Conservation (phyloP, 2,113 vertebrate genomes). For the Ibidorhyncha struthersii region DNA sequence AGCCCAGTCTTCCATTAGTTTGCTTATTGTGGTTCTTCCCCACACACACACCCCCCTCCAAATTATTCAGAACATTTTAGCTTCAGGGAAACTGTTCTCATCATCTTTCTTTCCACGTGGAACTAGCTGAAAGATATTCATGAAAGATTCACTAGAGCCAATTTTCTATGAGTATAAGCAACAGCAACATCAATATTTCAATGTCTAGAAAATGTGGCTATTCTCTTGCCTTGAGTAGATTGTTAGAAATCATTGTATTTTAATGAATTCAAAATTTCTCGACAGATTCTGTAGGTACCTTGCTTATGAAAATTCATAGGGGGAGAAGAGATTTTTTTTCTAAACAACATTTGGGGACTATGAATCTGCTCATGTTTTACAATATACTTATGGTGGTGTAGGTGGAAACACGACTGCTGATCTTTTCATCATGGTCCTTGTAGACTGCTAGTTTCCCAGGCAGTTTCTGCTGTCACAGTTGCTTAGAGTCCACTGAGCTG, state of each 20-base stretch:
- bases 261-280: slow-evolving; percentile 56
- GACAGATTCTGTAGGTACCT: neutral
- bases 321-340: neutral
- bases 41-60: neutral
- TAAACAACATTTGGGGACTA: neutral
- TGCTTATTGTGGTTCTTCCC: neutral
- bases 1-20: neutral
- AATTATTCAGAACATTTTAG: slow-evolving; percentile 53
- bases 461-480: slow-evolving; percentile 88
- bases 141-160: slow-evolving; percentile 83
- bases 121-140: slow-evolving; percentile 77
- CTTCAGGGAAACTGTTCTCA: slow-evolving; percentile 31
- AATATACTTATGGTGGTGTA: neutral
- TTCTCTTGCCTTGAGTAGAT: slow-evolving; percentile 42
- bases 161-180: slow-evolving; percentile 81
- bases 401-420: slow-evolving; percentile 37
- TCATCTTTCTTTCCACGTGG: slow-evolving; percentile 47
- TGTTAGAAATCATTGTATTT: slow-evolving; percentile 59
- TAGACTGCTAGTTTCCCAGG: slow-evolving; percentile 72
- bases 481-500: slow-evolving; percentile 84
- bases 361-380: slow-evolving; percentile 4
- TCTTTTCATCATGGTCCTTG: slow-evolving; percentile 70
- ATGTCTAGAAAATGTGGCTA: slow-evolving; percentile 44
- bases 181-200: slow-evolving; percentile 88
- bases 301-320: slow-evolving; percentile 27